A percentile compares a stretch with the other conserved stretches of the same genome.
Evolutionary conservation across 2,113 vertebrate genomes (phyloP).

Genomic region (Eurypyga helias): DNA sequence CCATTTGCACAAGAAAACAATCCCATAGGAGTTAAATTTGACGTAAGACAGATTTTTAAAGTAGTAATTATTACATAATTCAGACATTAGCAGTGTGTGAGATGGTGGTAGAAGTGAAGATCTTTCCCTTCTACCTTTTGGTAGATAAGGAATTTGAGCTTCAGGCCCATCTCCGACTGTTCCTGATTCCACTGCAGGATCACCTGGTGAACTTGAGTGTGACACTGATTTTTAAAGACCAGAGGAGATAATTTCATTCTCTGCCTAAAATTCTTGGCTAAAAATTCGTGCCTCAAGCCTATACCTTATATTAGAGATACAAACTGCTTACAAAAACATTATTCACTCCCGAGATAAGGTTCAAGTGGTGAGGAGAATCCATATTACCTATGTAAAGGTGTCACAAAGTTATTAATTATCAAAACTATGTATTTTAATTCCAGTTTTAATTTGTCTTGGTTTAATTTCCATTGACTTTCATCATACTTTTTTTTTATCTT

Average conservation of each 20-base stretch:
- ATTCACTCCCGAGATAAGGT: background rate
- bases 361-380: background rate
- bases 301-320: background rate
- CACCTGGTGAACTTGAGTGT: background rate
- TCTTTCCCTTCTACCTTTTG: background rate
- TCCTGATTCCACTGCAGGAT: background rate
- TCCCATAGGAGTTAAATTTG: background rate
- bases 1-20: background rate
- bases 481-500: background rate
- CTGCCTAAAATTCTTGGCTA: background rate
- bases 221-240: background rate
- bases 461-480: background rate
- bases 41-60: background rate
- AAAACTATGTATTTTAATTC: background rate
- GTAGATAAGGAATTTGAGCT: background rate
- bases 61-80: background rate
- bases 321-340: background rate
- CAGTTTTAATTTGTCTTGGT: background rate
- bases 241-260: background rate
- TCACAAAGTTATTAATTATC: background rate
- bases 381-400: background rate
- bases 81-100: background rate
- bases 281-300: background rate
- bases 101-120: background rate
- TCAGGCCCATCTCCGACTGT: background rate